Base-by-base conservation (phyloP, 1,140 invertebrate genomes). In the Hycleus cichorii region DNA sequence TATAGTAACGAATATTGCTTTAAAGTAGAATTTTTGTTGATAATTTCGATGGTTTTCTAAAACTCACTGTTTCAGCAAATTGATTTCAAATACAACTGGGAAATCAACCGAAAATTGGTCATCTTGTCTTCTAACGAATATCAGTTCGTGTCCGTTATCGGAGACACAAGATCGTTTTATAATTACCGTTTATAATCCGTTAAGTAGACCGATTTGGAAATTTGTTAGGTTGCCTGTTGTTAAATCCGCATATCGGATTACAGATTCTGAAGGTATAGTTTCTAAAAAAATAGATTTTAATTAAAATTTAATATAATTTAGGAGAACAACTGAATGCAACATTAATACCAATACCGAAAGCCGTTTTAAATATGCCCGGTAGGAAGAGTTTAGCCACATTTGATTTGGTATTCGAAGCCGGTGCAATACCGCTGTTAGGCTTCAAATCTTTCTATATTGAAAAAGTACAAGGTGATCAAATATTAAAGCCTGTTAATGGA, bases 141-240 rank as follows among this genome's bases (percentile, higher is more conserved):
- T 85, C 0, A 87, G 84, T 64, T 67, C 76, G 0, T 88, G 86
- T 57, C 64, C 61, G 68, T 67, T 79, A n/a, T 82, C 83, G 1
- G 90, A 93, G 71, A 70, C 69, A 3, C 75, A 77, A 40, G 71
- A 81, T 53, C 72, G 80, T 59, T 86, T 90, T 68, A 71, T 85
- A 1, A 77, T 91, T 0, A 83, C 86, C 0, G 65, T 93, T 3
- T 91, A 92, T 70, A 98, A 97, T 74, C 90, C 93, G 0, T 66
- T 89, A 6, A 86, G 85, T 49, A 80, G 83, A 39, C 70, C 77
- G 38, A 78, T 88, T 0, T 76, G 78, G 8, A 76, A 81, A 42
- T 84, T 83, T 63, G 76, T 93, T 7, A 77, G 87, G 10, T 26
- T 96, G 8, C 93, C 93, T 0, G 85, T 89, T 1, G 64, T 70